Percentiles rank a stretch among this genome's conserved stretches.
Conservation (phyloP, 64 coral and sea anemone genomes). For the Montipora cactus region DNA sequence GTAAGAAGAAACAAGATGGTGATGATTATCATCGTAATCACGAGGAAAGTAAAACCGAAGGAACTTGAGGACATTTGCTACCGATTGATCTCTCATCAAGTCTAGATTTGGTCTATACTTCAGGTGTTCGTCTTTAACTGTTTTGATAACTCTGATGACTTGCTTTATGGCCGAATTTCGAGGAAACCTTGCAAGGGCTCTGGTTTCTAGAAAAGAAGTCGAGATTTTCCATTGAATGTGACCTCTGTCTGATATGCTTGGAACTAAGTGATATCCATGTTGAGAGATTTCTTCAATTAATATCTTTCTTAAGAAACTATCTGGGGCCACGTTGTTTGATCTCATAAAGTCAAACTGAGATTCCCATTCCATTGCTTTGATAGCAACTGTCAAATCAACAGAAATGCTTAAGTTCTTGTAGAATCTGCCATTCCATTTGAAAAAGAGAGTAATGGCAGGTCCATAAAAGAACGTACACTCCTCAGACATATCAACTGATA, state of each 20-base stretch:
- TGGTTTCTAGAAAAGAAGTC: constrained; percentile 50
- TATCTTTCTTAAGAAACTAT: constrained; percentile 20
- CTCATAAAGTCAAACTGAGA: constrained; percentile 51
- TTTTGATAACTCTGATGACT: background rate
- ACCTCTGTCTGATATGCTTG: constrained; percentile 43
- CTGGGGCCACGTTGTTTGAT: constrained; percentile 16
- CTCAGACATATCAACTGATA: constrained; percentile 12
- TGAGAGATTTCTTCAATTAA: constrained; percentile 36
- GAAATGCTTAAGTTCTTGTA: constrained; percentile 41
- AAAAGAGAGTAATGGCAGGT: constrained; percentile 55
- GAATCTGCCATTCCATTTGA: constrained; percentile 51
- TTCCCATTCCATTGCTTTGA: constrained; percentile 12
- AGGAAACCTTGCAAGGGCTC: constrained; percentile 37
- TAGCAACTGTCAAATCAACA: background rate
- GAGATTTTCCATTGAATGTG: constrained; percentile 54
- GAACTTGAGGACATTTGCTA: constrained; percentile 22
- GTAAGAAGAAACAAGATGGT: constrained; percentile 49
- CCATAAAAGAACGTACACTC: background rate
- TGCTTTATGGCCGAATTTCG: too few species aligned
- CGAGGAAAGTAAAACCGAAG: background rate
- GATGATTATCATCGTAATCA: constrained; percentile 24
- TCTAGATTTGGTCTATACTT: constrained; percentile 30
- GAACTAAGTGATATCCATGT: constrained; percentile 49
- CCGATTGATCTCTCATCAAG: constrained; percentile 26
- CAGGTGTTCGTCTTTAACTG: constrained; percentile 32